These are phyloP conservation scores for Branchinecta sandiegonensis DNA, from an alignment of 2,888 invertebrate species.

Conservation along the genomic window DNA sequence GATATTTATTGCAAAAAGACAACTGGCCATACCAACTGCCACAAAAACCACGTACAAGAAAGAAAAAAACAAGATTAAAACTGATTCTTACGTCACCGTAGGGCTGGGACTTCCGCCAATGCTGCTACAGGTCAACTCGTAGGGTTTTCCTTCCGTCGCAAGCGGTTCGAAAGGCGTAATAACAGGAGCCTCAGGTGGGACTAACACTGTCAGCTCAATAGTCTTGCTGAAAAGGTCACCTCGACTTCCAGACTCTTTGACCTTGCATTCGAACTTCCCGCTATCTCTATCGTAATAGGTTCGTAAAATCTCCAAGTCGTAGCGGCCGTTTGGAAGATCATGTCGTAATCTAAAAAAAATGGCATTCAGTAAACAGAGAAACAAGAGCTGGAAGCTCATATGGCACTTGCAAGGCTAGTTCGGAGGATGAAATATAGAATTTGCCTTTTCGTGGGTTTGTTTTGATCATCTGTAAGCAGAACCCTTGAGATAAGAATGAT, in stretches of 20 bases:
- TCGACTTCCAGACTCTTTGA: constrained; percentile 62
- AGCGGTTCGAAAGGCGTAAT: constrained; percentile 60
- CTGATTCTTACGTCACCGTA: constrained; percentile 48
- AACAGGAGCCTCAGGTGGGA: constrained; percentile 62
- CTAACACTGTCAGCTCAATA: constrained; percentile 67
- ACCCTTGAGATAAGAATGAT: no score
- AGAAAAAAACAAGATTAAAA: no score
- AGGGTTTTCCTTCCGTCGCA: constrained; percentile 49
- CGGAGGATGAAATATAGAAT: no score
- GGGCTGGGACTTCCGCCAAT: constrained; percentile 83
- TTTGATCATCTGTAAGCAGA: no score
- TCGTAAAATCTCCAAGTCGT: constrained; percentile 74
- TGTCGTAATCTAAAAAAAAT: constrained; percentile 51
- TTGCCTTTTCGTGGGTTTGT: no score
- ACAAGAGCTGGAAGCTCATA: background rate
- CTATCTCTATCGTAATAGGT: constrained; percentile 81
- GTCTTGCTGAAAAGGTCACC: constrained; percentile 67
- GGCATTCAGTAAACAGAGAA: background rate
- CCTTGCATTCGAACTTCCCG: constrained; percentile 67
- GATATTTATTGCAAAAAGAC: no score
- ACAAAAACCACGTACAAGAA: no score
- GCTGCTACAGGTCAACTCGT: constrained; percentile 44
- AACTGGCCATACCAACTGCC: no score
- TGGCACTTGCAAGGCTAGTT: no score
- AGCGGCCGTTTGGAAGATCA: constrained; percentile 61